Evolutionary conservation across 2,113 vertebrate genomes (phyloP), one percentile per base, ranked within the genome.

Genomic region (Melanotaenia duboulayi): DNA sequence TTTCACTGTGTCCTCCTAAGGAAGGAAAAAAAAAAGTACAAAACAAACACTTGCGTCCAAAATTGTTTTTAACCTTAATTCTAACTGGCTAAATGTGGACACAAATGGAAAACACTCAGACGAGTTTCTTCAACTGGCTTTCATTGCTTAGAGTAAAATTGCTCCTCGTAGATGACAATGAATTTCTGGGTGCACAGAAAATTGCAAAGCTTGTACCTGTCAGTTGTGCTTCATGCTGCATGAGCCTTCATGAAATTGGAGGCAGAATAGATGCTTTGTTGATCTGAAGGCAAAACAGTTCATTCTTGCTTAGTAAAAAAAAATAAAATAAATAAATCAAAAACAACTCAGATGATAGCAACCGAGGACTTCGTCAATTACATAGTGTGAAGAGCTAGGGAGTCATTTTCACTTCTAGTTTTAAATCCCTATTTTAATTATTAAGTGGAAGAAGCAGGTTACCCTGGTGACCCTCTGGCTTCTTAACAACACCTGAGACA

Each of bases 111-210:
- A 63, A 50, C 50, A 37, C 23, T 58, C 44, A 11, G 2, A 4
- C 40, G 19, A 8, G 49, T 71, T 56, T 72, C 12, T 39, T 79
- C n/a, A 28, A 63, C 39, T 70, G 56, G 51, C 56, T 71, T 73
- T 54, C 55, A 57, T 52, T 23, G 16, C 11, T 55, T n/a, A 40
- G 32, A 23, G 23, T 5, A 35, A 65, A 63, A 72, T 65, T 37
- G 28, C 37, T 46, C 12, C 23, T 10, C 28, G 7, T 28, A n/a
- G 28, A 55, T 68, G 49, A 54, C 59, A n/a, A 65, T 56, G 25
- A 79, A 52, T 56, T 35, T 22, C 48, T 4, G 11, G 14, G 25
- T 14, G 2, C 2, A 2, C 4, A 1, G 1, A 37, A 24, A 3
- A 68, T 25, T 74, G 25, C 11, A 22, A 7, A 1, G 11, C 76